These are phyloP conservation scores for Pterostichus niger DNA, from an alignment of 2,888 invertebrate genomes.

Conservation along the genomic window DNA sequence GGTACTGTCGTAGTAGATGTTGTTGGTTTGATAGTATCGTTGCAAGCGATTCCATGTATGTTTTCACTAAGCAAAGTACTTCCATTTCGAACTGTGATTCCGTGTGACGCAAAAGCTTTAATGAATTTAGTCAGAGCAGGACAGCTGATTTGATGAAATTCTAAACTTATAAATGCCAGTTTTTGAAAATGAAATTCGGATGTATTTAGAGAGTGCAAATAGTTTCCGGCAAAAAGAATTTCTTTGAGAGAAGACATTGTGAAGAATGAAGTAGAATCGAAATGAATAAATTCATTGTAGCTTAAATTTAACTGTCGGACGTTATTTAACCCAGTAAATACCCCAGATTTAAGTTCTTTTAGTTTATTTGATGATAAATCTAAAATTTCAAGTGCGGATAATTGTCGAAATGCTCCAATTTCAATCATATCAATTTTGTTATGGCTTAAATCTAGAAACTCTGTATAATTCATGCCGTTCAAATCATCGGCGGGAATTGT, in stretches of 20 bases:
- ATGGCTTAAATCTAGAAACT: neutral
- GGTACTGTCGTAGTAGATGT: no score
- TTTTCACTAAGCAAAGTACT: neutral
- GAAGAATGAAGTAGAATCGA: neutral
- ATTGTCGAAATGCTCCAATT: conserved; percentile 80
- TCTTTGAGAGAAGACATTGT: neutral
- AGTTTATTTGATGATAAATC: conserved; percentile 84
- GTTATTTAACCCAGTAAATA: conserved; percentile 81
- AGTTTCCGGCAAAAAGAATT: conserved; percentile 6
- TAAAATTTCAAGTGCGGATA: conserved; percentile 81
- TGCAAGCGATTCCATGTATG: neutral
- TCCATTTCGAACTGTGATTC: neutral
- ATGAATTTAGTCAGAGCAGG: neutral
- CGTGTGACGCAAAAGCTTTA: conserved; percentile 6
- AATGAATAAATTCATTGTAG: conserved; percentile 81
- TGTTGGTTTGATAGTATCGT: neutral
- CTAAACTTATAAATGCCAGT: conserved; percentile 19
- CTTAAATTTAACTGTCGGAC: conserved; percentile 82
- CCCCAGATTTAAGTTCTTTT: conserved; percentile 80
- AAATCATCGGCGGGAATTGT: neutral
- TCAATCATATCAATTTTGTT: conserved; percentile 13
- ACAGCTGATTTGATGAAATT: conserved; percentile 25
- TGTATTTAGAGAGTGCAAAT: conserved; percentile 17
- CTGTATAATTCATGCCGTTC: neutral
- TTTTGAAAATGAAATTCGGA: neutral